These are phyloP conservation scores for Eretmocerus hayati DNA, from an alignment of 2,888 invertebrate genomes.

Conservation along the genomic window DNA sequence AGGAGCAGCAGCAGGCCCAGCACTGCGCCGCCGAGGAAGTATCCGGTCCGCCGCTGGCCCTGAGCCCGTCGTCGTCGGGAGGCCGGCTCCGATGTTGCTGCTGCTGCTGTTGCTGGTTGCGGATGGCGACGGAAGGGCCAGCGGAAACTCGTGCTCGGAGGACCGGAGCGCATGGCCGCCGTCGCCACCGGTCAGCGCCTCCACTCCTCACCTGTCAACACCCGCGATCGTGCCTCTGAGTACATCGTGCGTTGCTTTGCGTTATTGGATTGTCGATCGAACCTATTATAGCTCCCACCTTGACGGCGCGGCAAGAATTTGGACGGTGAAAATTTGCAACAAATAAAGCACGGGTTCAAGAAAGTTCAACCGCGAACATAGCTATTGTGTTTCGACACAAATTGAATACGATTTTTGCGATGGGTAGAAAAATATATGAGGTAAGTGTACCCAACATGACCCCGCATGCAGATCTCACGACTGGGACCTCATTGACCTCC, in stretches of 20 bases:
- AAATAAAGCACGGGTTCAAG: no score
- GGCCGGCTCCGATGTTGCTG: constrained; percentile 20
- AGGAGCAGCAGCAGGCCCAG: constrained; percentile 57
- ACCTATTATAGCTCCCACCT: not conserved
- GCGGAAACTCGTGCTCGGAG: constrained; percentile 50
- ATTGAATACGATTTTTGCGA: no score
- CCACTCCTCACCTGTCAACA: constrained; percentile 39
- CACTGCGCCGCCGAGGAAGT: constrained; percentile 45
- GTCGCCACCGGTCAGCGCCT: constrained; percentile 49
- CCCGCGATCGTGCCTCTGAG: not conserved
- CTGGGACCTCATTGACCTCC: no score
- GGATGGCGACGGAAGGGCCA: constrained; percentile 45
- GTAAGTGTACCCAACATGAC: no score
- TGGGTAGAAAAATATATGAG: no score
- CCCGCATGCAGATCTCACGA: no score
- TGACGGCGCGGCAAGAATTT: no score
- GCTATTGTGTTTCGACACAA: no score
- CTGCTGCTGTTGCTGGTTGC: constrained; percentile 28
- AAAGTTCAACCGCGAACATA: no score
- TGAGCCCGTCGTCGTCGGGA: constrained; percentile 41
- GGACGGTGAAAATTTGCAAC: no score
- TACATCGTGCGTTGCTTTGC: not conserved
- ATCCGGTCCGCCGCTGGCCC: constrained; percentile 24
- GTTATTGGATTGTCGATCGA: not conserved
- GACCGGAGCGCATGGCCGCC: constrained; percentile 58